Conservation (phyloP, 2,113 vertebrate genomes). For the Crocuta crocuta region DNA sequence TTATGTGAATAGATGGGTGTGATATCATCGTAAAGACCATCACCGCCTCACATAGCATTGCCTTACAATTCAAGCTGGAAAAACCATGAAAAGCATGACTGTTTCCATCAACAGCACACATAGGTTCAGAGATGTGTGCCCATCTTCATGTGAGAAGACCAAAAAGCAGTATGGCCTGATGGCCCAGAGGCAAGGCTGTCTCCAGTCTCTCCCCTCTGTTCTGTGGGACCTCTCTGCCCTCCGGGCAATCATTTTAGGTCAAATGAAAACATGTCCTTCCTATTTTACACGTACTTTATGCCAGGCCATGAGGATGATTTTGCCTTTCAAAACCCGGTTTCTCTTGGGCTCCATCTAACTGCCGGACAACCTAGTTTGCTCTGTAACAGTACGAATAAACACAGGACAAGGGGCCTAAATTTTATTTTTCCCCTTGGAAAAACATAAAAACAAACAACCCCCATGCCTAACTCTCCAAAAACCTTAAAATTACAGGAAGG, state of each 20-base stretch:
- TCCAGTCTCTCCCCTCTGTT: background rate
- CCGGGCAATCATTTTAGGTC: background rate
- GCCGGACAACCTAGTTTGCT: conserved; percentile 27
- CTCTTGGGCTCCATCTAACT: background rate
- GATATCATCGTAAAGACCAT: background rate
- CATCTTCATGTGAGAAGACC: background rate
- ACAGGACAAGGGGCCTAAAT: background rate
- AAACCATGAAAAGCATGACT: background rate
- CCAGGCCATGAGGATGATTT: background rate
- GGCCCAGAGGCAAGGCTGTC: background rate
- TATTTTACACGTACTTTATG: background rate
- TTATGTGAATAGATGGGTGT: background rate
- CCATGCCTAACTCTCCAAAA: background rate
- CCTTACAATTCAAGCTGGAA: background rate
- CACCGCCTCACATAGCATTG: background rate
- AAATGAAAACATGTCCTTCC: background rate
- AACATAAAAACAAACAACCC: conserved; percentile 53
- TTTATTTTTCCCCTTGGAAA: conserved; percentile 44
- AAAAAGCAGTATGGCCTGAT: rapidly evolving
- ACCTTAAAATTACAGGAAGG: conserved; percentile 47
- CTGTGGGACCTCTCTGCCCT: background rate
- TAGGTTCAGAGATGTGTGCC: background rate
- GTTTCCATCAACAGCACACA: background rate
- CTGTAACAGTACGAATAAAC: background rate
- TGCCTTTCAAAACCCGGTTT: background rate